phyloP scores from a whole-genome alignment of 1,140 invertebrate species.

The Halictus rubicundus region DNA sequence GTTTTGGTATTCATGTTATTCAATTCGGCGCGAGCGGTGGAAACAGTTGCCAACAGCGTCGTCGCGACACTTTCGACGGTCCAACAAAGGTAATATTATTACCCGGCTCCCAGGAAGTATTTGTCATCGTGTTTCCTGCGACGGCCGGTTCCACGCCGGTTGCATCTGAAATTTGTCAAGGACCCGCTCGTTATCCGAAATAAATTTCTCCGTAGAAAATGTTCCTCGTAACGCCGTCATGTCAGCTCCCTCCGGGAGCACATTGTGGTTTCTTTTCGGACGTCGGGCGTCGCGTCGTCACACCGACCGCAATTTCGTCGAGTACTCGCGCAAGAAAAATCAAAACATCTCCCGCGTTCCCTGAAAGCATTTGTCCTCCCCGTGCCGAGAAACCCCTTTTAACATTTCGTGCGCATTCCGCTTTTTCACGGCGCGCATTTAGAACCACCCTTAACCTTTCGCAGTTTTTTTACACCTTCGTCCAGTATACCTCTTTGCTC shows the following conservation, averaged over 20 bases:
- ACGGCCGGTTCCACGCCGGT: not conserved
- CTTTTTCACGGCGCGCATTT: not conserved
- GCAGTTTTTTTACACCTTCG: no score
- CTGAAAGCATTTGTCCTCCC: slow-evolving; percentile 37
- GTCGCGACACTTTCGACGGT: not conserved
- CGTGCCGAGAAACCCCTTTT: slow-evolving; percentile 15
- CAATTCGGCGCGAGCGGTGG: not conserved
- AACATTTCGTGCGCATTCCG: slow-evolving; percentile 7
- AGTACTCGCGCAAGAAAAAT: slow-evolving; percentile 35
- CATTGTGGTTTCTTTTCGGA: not conserved
- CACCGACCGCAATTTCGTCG: slow-evolving; percentile 23
- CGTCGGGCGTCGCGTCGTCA: not conserved
- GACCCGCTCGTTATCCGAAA: slow-evolving; percentile 6
- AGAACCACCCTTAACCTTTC: not conserved
- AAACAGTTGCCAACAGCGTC: not conserved
- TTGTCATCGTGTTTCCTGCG: slow-evolving; percentile 24
- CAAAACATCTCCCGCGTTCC: slow-evolving; percentile 28
- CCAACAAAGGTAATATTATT: not conserved
- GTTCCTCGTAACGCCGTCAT: slow-evolving; percentile 12
- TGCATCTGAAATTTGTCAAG: slow-evolving; percentile 8
- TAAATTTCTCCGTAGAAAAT: slow-evolving; percentile 37
- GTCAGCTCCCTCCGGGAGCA: not conserved
- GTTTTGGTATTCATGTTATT: not conserved
- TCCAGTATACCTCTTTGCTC: not conserved
- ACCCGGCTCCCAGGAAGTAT: not conserved